Conservation (phyloP, 92 coral and sea anemone species). For the Bergia puertoricense region DNA sequence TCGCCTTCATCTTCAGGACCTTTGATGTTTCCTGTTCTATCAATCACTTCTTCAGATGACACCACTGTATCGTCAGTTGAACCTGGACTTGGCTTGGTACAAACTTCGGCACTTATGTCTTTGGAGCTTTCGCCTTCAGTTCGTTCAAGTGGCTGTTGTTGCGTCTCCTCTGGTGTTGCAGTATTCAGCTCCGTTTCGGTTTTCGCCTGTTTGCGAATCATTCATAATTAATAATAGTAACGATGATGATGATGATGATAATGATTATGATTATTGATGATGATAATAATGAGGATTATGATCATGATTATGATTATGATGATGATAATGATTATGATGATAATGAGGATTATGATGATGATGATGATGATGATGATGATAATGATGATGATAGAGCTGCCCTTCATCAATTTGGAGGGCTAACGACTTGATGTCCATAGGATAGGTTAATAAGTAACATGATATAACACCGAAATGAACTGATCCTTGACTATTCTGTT, state of each 20-base stretch:
- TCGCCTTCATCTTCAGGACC: background rate
- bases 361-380: no score
- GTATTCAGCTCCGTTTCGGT: background rate
- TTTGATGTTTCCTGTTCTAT: background rate
- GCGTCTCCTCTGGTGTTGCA: background rate
- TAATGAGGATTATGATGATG: no score
- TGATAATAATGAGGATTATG: no score
- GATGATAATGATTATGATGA: no score
- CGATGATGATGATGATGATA: background rate
- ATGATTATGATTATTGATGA: background rate
- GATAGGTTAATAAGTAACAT: no score
- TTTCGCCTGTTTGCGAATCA: background rate
- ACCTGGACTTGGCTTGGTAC: background rate
- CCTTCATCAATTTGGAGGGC: no score
- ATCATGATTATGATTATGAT: no score
- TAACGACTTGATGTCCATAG: no score
- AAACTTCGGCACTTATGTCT: background rate
- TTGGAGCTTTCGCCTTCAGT: background rate
- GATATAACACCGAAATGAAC: no score
- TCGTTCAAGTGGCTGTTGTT: background rate
- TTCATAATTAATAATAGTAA: background rate
- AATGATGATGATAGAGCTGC: no score
- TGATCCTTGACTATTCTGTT: no score
- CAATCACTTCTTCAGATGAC: constrained; percentile 57
- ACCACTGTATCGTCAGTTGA: constrained; percentile 45